Base-by-base conservation (phyloP, 2,113 vertebrate species). In the Barbus barbus region DNA sequence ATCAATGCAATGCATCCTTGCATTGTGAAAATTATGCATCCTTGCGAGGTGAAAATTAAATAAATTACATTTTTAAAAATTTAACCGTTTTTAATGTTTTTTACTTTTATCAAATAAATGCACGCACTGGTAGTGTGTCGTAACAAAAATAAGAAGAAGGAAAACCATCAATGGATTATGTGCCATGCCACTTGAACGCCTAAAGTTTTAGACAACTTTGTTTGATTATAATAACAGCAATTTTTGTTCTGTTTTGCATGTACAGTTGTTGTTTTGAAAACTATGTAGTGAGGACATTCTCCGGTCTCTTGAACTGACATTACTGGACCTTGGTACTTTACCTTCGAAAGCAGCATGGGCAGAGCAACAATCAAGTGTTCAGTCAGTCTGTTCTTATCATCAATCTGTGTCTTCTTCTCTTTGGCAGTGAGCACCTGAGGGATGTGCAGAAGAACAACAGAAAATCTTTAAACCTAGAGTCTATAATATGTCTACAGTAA, bases 341-440 rank as follows among this genome's bases (percentile, higher is more conserved):
- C 98, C 97, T 99, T 99, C 86, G 97, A 99, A 26, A 99, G 91
- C 36, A 99, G 93, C 97, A 99, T 97, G 82, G 98, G 98, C 91
- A 99, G 95, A 86, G 97, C 97, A 93, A 99, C 97, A 92, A 99
- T 99, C 94, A 97, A 98, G 92, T 99, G 97, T 85, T 99, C 98
- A 0, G 98, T 99, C 92, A 99, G 89, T 92, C 98, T 99, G 92
- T 98, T 99, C 90, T 97, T 96, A 89, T 99, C 98, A 5, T 99
- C 98, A 88, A 99, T 98, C 91, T 99, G 98, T 20, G 96, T 99
- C 95, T 99, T 99, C 88, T 97, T 97, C 92, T 99, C 98, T 94
- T 99, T 99, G 71, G 98, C 97, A 71, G 98, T 99, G 91, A 99
- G 94, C 82, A 99, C 98, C 97, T 92, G 93, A 91, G 26, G 86